Base-by-base conservation (phyloP, 2,113 vertebrate species). In the Hippocampus barbouri region DNA sequence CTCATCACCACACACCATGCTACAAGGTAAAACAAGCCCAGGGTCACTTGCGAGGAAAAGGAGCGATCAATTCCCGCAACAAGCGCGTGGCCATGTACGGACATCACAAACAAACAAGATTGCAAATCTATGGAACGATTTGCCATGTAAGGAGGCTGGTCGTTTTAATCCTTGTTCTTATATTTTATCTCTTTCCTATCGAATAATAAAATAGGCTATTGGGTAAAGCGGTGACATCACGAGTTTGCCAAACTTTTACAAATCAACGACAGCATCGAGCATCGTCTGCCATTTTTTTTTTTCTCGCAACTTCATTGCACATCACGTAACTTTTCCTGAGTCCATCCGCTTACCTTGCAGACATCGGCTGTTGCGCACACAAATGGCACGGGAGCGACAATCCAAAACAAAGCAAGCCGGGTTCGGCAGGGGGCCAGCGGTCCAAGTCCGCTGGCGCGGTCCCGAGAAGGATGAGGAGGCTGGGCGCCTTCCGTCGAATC, bases 41-140 rank as follows among this genome's bases (percentile, higher is more conserved):
- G 51, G 51, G 51, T 9, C 49, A 21, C 49, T 53, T 21, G 49
- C 49, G 10, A 54, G 53, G 15, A 49, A 49, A 16, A 1, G 18
- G 53, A 3, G 21, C 9, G 9, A 3, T 23, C 15, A 12, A 14
- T 8, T 56, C 11, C 23, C 4, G 56, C 56, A 27, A 59, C 56
- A 59, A 56, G 23, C 23, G 56, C 25, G 56, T 83, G 71, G 60
- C 84, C 84, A 86, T 89, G 66, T 87, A 86, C 40, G 86, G 84
- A 7, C 73, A 81, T 79, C 73, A 86, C 70, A 89, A 86, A 86
- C 84, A 90, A 88, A 86, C 77, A 78, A 21, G 49, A 77, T 71
- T 65, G 65, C 70, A 69, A 79, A 79, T 80, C 82, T 66, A 87
- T 83, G 69, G 83, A 85, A 81, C 45, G 68, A 79, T 77, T 79